Base-by-base conservation (phyloP, 2,113 vertebrate genomes). In the Recurvirostra avosetta region DNA sequence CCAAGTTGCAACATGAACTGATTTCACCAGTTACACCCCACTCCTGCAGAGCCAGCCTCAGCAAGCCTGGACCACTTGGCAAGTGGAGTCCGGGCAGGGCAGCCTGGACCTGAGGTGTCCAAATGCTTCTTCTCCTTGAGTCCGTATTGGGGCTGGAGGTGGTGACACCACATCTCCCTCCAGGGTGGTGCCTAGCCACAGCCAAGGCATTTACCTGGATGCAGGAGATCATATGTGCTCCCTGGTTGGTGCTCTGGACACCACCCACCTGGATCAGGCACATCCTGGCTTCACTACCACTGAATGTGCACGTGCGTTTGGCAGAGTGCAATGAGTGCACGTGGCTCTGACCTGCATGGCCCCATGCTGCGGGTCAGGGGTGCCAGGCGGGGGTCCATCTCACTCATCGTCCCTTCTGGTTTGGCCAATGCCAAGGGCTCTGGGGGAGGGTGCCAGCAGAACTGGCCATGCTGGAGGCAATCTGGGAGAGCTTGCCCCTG, bases 281-380 rank as follows among this genome's bases (percentile, higher is more conserved):
- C 49, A 50, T 50, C 49, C 22, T 50, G 49, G 49, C 49, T 50
- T 53, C 1, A 0, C 12, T 26, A 16, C 5, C 68, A 18, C 16
- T 0, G 0, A 36, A 7, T 1, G 15, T 0, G 0, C 8, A 7
- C 1, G 2, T 59, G 14, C 5, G 1, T 78, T 56, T 72, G 16
- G 27, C n/a, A 5, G 49, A 16, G 9, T 10, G 55, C 56, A 40
- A 16, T 15, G 56, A 5, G 58, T 3, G 1, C 32, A 9, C 0
- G 0, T 0, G 8, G 19, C 32, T 74, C 58, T 29, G 63, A 9
- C 49, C 49, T 23, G 12, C 49, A 50, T 50, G 49, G 49, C 49
- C 49, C 22, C 47, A 23, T 0, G 2, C 63, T 70, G 49, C 4
- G 3, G 16, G 16, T 13, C 40, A 50, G 17, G 26, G 19, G 12